A percentile compares a stretch with the other conserved stretches of the same genome.
Evolutionary conservation across 2,113 vertebrate genomes (phyloP).

Genomic region (Bufo bufo): DNA sequence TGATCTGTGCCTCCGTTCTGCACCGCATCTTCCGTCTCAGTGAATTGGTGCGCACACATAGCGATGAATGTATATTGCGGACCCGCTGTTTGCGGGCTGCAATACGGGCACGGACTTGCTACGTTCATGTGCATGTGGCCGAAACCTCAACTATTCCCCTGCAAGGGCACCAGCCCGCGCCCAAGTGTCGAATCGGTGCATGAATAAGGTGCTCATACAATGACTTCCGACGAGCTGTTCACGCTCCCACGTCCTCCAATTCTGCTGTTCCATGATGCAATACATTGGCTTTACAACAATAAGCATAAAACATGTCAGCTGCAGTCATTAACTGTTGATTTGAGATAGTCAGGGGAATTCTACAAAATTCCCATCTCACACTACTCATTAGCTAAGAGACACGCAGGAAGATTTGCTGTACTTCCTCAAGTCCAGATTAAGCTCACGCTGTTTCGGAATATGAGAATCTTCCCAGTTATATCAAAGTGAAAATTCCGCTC

Average conservation of each 20-base stretch:
- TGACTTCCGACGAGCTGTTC: constrained; percentile 1
- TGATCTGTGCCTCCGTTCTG: no score
- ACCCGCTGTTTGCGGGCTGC: no score
- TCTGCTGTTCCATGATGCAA: constrained; percentile 29
- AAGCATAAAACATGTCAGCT: constrained; percentile 42
- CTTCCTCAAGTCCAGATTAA: constrained; percentile 36
- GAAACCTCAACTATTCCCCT: background rate
- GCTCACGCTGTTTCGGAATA: constrained; percentile 18
- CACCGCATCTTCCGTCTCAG: no score
- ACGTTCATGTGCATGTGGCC: no score
- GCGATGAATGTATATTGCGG: no score
- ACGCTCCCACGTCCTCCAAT: background rate
- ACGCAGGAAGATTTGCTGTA: constrained; percentile 32
- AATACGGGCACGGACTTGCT: no score
- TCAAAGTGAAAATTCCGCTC: background rate
- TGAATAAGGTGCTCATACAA: background rate
- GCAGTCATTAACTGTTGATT: constrained; percentile 47
- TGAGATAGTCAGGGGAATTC: constrained; percentile 33
- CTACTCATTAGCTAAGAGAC: constrained; percentile 48
- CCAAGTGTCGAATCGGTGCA: background rate
- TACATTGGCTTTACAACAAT: constrained; percentile 32
- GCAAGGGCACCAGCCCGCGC: background rate
- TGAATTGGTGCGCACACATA: no score
- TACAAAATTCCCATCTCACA: constrained; percentile 37
- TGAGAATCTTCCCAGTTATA: background rate